These are phyloP conservation scores for Lepidocyrtoides sp. DNA, from an alignment of 2,888 invertebrate species.

Conservation along the genomic window DNA sequence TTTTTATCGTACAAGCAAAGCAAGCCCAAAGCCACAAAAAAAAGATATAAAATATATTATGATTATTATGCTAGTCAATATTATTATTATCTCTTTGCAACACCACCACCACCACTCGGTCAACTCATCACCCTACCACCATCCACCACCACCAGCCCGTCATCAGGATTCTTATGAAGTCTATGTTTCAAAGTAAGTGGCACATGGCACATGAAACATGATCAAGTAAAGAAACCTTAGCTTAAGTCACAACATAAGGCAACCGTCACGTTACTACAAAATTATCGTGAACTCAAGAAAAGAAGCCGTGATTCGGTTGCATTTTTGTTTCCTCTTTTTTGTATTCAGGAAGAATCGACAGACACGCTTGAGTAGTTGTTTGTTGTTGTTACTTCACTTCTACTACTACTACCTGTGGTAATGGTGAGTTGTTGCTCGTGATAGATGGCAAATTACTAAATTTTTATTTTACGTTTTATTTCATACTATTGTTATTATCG, in stretches of 20 bases:
- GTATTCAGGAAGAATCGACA: conserved; percentile 15
- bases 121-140: neutral
- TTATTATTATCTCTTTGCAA: neutral
- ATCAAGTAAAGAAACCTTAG: neutral
- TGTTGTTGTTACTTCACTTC: neutral
- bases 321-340: too few species aligned
- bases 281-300: neutral
- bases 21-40: neutral
- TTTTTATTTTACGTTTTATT: conserved; percentile 28
- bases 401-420: too few species aligned
- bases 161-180: conserved; percentile 18
- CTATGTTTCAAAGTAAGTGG: conserved; percentile 28
- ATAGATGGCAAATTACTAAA: conserved; percentile 18
- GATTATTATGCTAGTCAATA: too few species aligned
- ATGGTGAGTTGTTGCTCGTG: neutral
- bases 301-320: neutral
- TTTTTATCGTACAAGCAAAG: neutral
- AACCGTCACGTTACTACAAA: neutral
- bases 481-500: neutral
- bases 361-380: conserved; percentile 31
- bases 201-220: conserved; percentile 19
- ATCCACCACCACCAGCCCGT: neutral
- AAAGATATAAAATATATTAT: too few species aligned
- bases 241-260: neutral
- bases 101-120: neutral